A percentile compares a stretch with the other conserved stretches of the same genome.
Conservation (phyloP, 2,797 vertebrate genomes). For the Coranthus polyacanthus region DNA sequence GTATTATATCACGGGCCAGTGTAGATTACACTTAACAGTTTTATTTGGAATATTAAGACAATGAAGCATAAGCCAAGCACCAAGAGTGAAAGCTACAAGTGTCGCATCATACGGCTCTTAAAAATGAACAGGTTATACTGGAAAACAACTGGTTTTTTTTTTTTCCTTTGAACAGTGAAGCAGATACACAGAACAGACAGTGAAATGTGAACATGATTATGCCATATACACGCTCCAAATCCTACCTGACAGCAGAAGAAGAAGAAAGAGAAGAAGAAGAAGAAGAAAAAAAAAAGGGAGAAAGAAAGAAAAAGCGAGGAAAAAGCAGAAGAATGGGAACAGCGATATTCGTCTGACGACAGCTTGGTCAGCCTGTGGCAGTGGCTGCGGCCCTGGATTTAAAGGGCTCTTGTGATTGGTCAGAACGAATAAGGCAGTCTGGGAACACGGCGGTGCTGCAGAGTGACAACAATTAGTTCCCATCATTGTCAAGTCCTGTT, state of each 20-base stretch:
- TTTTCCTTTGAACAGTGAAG: slow-evolving; percentile 68
- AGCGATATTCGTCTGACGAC: slow-evolving; percentile 65
- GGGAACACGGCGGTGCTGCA: slow-evolving; percentile 66
- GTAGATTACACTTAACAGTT: slow-evolving; percentile 87
- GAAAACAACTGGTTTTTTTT: slow-evolving; percentile 68
- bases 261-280: background rate
- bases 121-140: slow-evolving; percentile 85
- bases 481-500: slow-evolving; percentile 85
- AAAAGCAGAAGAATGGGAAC: slow-evolving; percentile 60
- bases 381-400: slow-evolving; percentile 59
- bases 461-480: slow-evolving; percentile 82
- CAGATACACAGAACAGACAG: slow-evolving; percentile 79
- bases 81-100: slow-evolving; percentile 89
- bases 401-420: slow-evolving; percentile 73
- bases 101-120: slow-evolving; percentile 84
- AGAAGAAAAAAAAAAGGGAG: background rate
- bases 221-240: slow-evolving; percentile 81
- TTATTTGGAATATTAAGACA: slow-evolving; percentile 92
- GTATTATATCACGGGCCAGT: slow-evolving; percentile 63
- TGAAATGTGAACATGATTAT: slow-evolving; percentile 82
- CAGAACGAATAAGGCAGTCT: slow-evolving; percentile 75
- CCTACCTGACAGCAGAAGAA: slow-evolving; percentile 71
- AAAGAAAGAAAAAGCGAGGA: slow-evolving; percentile 28
- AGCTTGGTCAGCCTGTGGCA: slow-evolving; percentile 65
- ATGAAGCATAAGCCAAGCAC: slow-evolving; percentile 90